Conservation (phyloP, 2,888 invertebrate genomes). For the Furcula furcula region DNA sequence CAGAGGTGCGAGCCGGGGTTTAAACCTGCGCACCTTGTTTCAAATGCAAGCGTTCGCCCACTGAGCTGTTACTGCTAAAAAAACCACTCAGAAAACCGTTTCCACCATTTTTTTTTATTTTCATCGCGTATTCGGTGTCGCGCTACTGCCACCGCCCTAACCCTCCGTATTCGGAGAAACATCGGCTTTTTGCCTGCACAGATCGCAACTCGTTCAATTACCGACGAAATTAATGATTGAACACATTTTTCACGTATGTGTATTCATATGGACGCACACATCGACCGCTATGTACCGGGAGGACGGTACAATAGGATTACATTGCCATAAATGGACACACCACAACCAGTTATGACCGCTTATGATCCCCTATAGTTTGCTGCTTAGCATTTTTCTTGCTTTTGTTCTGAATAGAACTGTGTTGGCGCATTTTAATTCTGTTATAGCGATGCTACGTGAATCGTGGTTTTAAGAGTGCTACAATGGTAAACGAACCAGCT, state of each 20-base stretch:
- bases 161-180: constrained; percentile 60
- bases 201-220: constrained; percentile 74
- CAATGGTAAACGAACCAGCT: no score
- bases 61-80: no score
- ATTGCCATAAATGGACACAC: constrained; percentile 67
- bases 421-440: constrained; percentile 74
- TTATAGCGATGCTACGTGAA: constrained; percentile 41
- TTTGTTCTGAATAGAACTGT: constrained; percentile 70
- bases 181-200: constrained; percentile 59
- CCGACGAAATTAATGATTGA: constrained; percentile 77
- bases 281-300: constrained; percentile 16
- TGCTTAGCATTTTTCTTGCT: constrained; percentile 70
- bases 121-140: background rate
- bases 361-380: constrained; percentile 62
- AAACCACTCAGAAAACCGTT: no score
- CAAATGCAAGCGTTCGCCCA: no score
- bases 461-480: no score
- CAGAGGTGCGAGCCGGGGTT: no score
- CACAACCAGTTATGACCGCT: constrained; percentile 75
- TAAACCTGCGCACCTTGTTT: no score
- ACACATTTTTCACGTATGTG: constrained; percentile 64
- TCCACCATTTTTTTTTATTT: background rate
- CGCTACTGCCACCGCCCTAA: constrained; percentile 16
- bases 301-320: constrained; percentile 74
- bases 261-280: constrained; percentile 40